phyloP scores from a whole-genome alignment of 1,140 invertebrate species.

The Agraylea sexmaculata region DNA sequence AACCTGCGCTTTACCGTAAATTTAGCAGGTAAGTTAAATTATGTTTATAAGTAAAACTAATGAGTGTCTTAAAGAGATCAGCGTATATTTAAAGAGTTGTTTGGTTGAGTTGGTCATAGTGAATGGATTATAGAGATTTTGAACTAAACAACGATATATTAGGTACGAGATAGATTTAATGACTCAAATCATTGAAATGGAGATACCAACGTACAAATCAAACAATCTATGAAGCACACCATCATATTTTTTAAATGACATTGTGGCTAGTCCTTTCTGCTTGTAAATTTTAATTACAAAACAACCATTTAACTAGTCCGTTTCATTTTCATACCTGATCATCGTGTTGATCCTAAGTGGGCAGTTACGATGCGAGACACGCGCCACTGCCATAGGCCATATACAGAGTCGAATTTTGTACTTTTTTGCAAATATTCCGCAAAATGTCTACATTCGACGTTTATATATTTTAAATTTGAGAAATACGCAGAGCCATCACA shows the following conservation, averaged over 20 bases:
- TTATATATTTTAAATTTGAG: neutral
- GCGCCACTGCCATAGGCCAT: constrained; percentile 14
- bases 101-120: no score
- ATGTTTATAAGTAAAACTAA: no score
- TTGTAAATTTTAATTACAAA: neutral
- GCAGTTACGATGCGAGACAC: constrained; percentile 19
- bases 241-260: neutral
- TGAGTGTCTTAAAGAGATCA: no score
- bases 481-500: neutral
- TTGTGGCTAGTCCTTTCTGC: neutral
- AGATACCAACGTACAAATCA: no score
- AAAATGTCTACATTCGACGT: neutral
- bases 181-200: neutral
- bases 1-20: no score
- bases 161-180: no score
- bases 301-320: neutral
- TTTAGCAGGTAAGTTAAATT: no score
- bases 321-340: neutral
- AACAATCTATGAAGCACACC: no score
- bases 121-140: no score
- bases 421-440: neutral
- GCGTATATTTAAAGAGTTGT: no score
- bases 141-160: no score
- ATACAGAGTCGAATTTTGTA: constrained; percentile 6
- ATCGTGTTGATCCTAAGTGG: constrained; percentile 12